Evolutionary conservation across 2,797 vertebrate genomes (phyloP).

Genomic region (Gymnothorax reevesii): DNA sequence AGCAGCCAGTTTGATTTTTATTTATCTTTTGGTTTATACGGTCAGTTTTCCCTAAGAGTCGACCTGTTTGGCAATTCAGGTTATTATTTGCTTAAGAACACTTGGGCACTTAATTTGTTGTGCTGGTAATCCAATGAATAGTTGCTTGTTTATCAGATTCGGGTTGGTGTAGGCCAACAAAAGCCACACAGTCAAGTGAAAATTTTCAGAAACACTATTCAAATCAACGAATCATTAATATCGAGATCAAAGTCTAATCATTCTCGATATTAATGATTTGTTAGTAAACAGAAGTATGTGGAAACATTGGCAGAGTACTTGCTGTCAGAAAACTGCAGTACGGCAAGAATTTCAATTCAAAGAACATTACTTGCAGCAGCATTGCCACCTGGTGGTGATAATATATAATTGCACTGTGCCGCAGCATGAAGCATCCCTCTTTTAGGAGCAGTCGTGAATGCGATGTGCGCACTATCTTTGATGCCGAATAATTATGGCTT

Average conservation of each 20-base stretch:
- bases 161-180: not conserved
- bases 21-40: not conserved
- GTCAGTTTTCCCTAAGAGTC: not conserved
- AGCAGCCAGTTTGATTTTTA: not conserved
- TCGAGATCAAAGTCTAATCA: not conserved
- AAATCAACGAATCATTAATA: too few species aligned
- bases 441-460: not conserved
- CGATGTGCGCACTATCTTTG: not conserved
- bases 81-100: not conserved
- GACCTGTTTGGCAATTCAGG: not conserved
- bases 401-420: not conserved
- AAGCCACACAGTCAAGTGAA: not conserved
- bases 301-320: not conserved
- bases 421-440: not conserved
- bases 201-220: not conserved
- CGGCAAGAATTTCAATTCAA: not conserved
- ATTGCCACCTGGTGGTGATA: slow-evolving; percentile 69
- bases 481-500: not conserved
- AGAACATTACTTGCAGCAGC: slow-evolving; percentile 47
- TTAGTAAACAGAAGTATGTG: not conserved
- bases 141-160: not conserved
- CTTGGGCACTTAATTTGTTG: not conserved
- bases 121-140: not conserved
- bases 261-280: not conserved
- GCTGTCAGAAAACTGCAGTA: not conserved